A percentile compares a stretch with the other conserved stretches of the same genome.
phyloP scores from a whole-genome alignment of 2,797 vertebrate species.

The Rhynchotus rufescens region DNA sequence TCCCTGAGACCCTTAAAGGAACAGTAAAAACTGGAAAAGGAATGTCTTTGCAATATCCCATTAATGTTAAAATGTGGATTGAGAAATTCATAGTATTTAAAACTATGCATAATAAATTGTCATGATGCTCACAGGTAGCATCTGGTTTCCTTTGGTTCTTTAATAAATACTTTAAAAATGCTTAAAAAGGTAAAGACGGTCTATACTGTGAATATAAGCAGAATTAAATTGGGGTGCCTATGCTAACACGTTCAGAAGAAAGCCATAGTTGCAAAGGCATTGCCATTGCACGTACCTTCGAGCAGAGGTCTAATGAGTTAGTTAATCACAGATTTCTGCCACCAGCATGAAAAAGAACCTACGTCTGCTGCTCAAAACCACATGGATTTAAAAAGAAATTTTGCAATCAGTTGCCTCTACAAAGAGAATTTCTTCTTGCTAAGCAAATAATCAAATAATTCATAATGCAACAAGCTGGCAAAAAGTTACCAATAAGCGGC shows the following conservation, averaged over 20 bases:
- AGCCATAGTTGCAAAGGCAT: conserved; percentile 72
- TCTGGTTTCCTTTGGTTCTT: conserved; percentile 84
- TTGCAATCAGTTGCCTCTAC: conserved; percentile 76
- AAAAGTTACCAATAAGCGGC: conserved; percentile 52
- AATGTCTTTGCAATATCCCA: conserved; percentile 86
- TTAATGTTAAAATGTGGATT: conserved; percentile 82
- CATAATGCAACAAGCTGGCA: conserved; percentile 56
- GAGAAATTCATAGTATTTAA: conserved; percentile 84
- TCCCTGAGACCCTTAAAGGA: conserved; percentile 88
- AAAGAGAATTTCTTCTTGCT: conserved; percentile 68
- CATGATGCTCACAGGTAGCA: conserved; percentile 80
- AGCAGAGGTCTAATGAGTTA: conserved; percentile 60
- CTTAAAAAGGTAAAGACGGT: conserved; percentile 93
- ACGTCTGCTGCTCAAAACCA: conserved; percentile 79
- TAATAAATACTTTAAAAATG: conserved; percentile 84
- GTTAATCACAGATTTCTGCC: conserved; percentile 80
- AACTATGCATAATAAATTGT: conserved; percentile 84
- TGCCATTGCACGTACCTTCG: conserved; percentile 45
- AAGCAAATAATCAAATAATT: conserved; percentile 66
- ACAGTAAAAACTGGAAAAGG: conserved; percentile 86
- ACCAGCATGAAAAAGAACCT: conserved; percentile 81
- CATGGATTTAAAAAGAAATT: conserved; percentile 72
- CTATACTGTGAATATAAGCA: conserved; percentile 92
- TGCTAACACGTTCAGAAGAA: conserved; percentile 64
- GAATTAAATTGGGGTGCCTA: conserved; percentile 89